Evolutionary conservation across 2,888 invertebrate species (phyloP).

Genomic region (Peribatodes rhomboidaria): DNA sequence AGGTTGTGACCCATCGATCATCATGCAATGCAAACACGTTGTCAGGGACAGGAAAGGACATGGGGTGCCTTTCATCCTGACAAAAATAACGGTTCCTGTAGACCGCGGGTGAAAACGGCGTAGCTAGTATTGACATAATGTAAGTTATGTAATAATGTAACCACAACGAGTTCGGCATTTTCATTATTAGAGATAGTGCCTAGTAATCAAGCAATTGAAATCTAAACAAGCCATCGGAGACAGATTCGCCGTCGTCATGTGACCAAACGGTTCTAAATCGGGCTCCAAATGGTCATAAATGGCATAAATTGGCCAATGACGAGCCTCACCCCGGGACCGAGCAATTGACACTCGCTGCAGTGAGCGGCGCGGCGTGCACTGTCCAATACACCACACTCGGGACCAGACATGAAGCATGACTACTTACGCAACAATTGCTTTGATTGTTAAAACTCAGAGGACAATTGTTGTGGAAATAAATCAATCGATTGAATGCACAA

Average conservation of each 20-base stretch:
- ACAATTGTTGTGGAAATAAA: slow-evolving; percentile 6
- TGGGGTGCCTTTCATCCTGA: no score
- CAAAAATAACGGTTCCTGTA: no score
- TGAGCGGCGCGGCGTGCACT: slow-evolving; percentile 8
- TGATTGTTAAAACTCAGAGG: not conserved
- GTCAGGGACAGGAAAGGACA: no score
- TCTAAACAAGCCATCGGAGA: slow-evolving; percentile 12
- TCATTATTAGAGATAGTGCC: not conserved
- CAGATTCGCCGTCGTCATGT: slow-evolving; percentile 23
- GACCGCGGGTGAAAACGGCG: no score
- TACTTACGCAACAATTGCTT: not conserved
- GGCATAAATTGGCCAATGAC: slow-evolving; percentile 30
- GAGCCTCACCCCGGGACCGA: not conserved
- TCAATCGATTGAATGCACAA: slow-evolving; percentile 14
- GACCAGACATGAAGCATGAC: not conserved
- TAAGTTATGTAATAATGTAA: no score
- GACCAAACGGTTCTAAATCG: slow-evolving; percentile 29
- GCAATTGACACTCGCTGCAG: slow-evolving; percentile 32
- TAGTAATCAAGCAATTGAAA: not conserved
- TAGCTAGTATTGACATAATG: no score
- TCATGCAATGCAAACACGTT: no score
- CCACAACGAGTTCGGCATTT: no score
- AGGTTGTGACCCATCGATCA: no score
- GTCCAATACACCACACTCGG: not conserved
- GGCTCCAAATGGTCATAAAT: slow-evolving; percentile 22